These are phyloP conservation scores for Steinernema khuongi DNA, from an alignment of 1,140 invertebrate species.

Conservation along the genomic window DNA sequence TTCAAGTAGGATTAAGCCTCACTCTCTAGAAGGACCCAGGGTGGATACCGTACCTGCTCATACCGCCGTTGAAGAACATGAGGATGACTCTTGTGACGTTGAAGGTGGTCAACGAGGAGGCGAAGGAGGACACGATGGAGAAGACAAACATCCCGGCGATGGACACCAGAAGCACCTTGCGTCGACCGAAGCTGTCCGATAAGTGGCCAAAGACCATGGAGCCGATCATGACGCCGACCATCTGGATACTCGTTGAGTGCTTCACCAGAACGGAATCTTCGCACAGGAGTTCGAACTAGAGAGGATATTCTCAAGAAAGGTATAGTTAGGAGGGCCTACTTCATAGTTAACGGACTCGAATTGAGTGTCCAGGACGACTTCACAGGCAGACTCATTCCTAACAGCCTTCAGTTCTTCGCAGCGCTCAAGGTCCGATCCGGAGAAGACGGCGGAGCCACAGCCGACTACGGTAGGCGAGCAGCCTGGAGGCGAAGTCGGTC, in stretches of 20 bases:
- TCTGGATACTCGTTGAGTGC: slow-evolving; percentile 25
- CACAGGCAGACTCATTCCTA: neutral
- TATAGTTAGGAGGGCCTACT: too few relatives aligned
- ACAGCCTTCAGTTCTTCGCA: neutral
- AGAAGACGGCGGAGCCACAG: neutral
- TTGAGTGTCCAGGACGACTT: neutral
- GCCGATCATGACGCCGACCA: slow-evolving; percentile 30
- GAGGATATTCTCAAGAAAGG: neutral
- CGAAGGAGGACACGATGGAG: slow-evolving; percentile 32
- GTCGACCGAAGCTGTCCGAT: slow-evolving; percentile 31
- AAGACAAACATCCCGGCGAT: slow-evolving; percentile 42
- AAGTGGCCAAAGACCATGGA: slow-evolving; percentile 43
- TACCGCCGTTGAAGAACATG: slow-evolving; percentile 50
- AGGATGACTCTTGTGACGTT: slow-evolving; percentile 36
- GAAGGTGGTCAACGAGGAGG: slow-evolving; percentile 31
- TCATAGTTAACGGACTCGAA: neutral
- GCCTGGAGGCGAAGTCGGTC: neutral
- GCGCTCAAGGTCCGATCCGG: neutral
- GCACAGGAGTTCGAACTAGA: slow-evolving; percentile 14
- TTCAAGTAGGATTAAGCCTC: neutral
- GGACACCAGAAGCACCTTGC: slow-evolving; percentile 19
- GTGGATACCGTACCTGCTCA: slow-evolving; percentile 29
- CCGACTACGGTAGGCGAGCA: neutral
- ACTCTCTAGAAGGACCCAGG: too few relatives aligned
- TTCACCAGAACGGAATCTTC: slow-evolving; percentile 21